A percentile compares a stretch with the other conserved stretches of the same genome.
These are phyloP conservation scores for Ostrea denselamellosa DNA, from an alignment of 1,140 invertebrate species.

Conservation along the genomic window DNA sequence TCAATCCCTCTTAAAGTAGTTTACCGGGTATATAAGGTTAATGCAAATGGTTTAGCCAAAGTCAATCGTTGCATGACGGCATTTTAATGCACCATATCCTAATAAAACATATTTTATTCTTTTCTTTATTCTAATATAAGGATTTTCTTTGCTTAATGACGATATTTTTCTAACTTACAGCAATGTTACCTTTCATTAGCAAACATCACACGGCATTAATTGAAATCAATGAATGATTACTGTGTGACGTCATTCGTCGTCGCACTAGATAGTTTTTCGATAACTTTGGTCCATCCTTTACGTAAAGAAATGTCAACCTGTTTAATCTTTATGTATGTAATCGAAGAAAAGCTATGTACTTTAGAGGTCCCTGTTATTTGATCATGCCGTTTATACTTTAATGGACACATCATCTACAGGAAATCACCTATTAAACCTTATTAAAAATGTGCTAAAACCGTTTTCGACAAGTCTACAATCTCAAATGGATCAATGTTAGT, in stretches of 20 bases:
- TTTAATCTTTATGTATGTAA: background rate
- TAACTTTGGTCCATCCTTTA: background rate
- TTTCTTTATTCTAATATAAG: background rate
- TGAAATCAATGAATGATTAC: conserved; percentile 1
- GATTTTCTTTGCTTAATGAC: background rate
- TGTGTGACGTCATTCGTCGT: background rate
- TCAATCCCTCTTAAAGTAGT: too few species aligned
- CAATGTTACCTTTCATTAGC: background rate
- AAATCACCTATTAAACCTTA: background rate
- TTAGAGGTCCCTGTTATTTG: background rate
- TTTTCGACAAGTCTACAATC: too few species aligned
- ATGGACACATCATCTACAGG: background rate
- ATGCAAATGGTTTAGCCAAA: too few species aligned
- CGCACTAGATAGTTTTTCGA: background rate
- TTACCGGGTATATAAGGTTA: too few species aligned
- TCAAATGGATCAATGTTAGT: too few species aligned
- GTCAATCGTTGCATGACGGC: too few species aligned
- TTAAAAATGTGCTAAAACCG: background rate
- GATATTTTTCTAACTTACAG: background rate
- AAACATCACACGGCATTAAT: background rate
- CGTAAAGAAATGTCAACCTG: background rate
- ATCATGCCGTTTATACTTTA: background rate
- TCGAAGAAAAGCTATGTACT: background rate
- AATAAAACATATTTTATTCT: background rate
- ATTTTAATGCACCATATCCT: too few species aligned